Base-by-base conservation (phyloP, 1,140 invertebrate genomes). In the Ceratosolen solmsi region DNA sequence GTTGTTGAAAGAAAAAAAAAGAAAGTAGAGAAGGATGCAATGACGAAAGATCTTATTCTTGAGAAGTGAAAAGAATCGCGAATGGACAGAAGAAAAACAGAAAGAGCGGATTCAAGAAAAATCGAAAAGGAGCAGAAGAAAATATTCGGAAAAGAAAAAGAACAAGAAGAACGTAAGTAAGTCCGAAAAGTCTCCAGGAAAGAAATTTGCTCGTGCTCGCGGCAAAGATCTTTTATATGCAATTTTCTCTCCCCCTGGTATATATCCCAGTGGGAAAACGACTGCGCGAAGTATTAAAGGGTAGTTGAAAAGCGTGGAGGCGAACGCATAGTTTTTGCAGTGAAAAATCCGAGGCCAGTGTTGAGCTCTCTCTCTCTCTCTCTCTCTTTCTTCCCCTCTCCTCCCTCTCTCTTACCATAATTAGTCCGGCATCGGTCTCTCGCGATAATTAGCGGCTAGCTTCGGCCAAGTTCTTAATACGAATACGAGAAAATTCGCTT, bases 391-490 rank as follows among this genome's bases (percentile, higher is more conserved):
- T 38, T 30, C 17, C 58, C 51, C 68, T 33, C 13, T 22, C 15
- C 63, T 38, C 27, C 1, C 30, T n/a, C 30, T 11, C 58, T 51
- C 54, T 41, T 30, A 38, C 70, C 75, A 82, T 82, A 78, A 82
- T 82, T 82, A 82, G 56, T 58, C 70, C 38, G 56, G 56, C 74
- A 82, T 79, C 33, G 74, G 81, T 78, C 75, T 72, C 70, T 82
- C 65, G 81, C 75, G 75, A 82, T 82, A 82, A 82, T 82, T 82
- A 82, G 81, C 41, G 68, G 75, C 51, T 27, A 54, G 36, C 65
- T 4, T 7, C 20, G n/a, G 33, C 20, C 3, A 74, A 82, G n/a
- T 82, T 82, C 65, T 82, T 77, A 82, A 75, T 68, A 75, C 79
- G 72, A 75, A 80, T 76, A 76, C 41, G 63, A 76, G 80, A 82